These are phyloP conservation scores for Syndactyla subalaris DNA, from an alignment of 2,797 vertebrate genomes.

Conservation along the genomic window DNA sequence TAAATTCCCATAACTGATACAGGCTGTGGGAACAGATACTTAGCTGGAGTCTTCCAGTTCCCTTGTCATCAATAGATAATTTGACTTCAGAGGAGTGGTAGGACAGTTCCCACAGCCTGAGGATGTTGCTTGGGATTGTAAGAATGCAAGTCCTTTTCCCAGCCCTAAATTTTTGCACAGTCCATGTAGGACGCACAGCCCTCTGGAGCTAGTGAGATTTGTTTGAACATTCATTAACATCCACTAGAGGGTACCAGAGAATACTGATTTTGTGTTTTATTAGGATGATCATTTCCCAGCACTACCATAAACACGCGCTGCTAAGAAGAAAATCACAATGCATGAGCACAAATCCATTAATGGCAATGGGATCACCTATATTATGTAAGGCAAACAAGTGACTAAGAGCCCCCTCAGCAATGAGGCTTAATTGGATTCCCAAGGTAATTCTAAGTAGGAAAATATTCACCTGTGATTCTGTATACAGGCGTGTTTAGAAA, in stretches of 20 bases:
- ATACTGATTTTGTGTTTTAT: conserved; percentile 10
- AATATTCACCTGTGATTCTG: neutral
- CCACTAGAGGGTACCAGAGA: conserved; percentile 69
- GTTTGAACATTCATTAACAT: neutral
- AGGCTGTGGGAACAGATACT: neutral
- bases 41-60: neutral
- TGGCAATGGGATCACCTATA: neutral
- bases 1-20: neutral
- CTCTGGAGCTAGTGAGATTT: neutral
- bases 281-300: neutral
- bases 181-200: neutral
- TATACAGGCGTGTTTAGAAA: neutral
- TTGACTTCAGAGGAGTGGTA: neutral
- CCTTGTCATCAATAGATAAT: neutral
- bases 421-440: neutral
- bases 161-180: neutral
- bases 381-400: neutral
- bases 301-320: neutral
- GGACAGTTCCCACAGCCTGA: neutral
- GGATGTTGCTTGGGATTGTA: neutral
- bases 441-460: neutral
- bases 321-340: neutral
- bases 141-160: neutral
- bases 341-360: neutral
- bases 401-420: neutral